Base-by-base conservation (phyloP, 2,888 invertebrate species). In the Myopa testacea region DNA sequence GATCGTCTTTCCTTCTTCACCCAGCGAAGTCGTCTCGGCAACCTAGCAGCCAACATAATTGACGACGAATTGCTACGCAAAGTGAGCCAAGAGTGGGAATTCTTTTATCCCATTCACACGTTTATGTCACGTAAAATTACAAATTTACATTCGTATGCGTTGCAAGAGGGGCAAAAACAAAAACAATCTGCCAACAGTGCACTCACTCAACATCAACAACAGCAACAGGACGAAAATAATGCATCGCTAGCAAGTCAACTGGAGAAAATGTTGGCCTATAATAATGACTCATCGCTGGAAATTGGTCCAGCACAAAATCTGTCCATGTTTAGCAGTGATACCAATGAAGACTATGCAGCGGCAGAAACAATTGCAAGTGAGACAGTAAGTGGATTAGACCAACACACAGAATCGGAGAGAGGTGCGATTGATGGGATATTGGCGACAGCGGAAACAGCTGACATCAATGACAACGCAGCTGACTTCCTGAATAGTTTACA, bases 111-210 rank as follows among this genome's bases (percentile, higher is more conserved):
- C 6, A 87, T 88, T 14, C 88, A 88, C 67, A 81, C 82, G 4
- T 89, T 86, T 50, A 88, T 88, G 88, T 85, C 86, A n/a, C 86
- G 85, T 26, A 86, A 86, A 74, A 85, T 87, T 12, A 85, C 86
- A 16, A 87, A 88, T 79, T 80, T 89, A 72, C 88, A 88, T 78
- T 89, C 88, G 70, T 88, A 88, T 63, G 88, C 88, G 0, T 83
- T 87, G 16, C 85, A 81, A 45, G 82, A 79, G 71, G 77, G 76
- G 26, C 70, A 74, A 19, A 74, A 58, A 67, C 70, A 69, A 62
- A 52, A 40, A 67, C 80, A 14, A 68, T 37, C 26, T 77, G 79
- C 67, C 16, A 50, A 60, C 76, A 63, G 68, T 77, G 34, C 80
- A 58, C 26, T 79, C 65, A 60, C 72, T 62, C 76, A 75, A 19